These are phyloP conservation scores for Trichosurus vulpecula DNA, from an alignment of 2,797 vertebrate genomes.

Conservation along the genomic window DNA sequence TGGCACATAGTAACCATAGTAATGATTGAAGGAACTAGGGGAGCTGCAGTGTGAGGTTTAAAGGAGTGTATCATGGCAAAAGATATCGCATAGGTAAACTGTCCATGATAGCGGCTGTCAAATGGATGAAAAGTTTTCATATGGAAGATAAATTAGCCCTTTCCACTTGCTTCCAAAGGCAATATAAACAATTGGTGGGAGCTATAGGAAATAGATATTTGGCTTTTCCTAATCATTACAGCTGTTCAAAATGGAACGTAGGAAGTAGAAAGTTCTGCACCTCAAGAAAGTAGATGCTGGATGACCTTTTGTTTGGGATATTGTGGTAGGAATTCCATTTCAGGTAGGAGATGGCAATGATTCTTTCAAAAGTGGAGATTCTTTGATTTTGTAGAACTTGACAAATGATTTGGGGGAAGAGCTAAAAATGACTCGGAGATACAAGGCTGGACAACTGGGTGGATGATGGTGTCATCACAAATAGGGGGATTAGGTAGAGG, in stretches of 20 bases:
- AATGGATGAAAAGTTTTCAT: background rate
- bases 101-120: background rate
- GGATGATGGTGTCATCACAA: background rate
- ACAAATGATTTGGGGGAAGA: no score
- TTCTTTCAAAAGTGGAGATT: background rate
- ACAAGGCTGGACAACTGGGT: background rate
- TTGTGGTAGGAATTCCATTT: background rate
- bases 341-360: background rate
- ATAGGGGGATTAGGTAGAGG: background rate
- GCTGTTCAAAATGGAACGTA: background rate
- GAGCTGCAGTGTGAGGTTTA: background rate
- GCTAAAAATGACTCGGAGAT: background rate
- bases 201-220: background rate
- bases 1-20: background rate
- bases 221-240: background rate
- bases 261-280: background rate
- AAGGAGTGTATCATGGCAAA: background rate
- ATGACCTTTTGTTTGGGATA: background rate
- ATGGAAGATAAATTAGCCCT: background rate
- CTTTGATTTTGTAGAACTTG: background rate
- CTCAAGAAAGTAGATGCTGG: background rate
- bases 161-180: background rate
- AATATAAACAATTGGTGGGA: background rate
- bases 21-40: background rate
- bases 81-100: background rate